These are phyloP conservation scores for Heliocidaris tuberculata DNA, from an alignment of 35 echinoderm and acorn worm genomes.

Conservation along the genomic window DNA sequence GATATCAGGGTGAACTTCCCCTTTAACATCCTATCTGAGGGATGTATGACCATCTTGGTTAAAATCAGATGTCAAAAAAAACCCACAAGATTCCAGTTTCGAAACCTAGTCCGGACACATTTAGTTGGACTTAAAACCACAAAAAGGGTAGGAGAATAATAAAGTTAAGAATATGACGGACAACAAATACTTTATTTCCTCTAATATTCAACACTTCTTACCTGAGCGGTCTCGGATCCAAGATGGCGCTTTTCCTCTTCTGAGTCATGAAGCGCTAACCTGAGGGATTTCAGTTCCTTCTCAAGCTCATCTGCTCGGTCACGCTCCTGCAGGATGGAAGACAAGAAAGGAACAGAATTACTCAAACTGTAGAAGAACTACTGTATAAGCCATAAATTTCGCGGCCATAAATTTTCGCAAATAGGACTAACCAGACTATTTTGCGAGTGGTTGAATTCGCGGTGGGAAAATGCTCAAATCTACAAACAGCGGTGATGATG, in stretches of 20 bases:
- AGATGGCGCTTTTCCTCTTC: slow-evolving; percentile 87
- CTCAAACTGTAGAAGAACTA: not conserved
- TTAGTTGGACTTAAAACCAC: not conserved
- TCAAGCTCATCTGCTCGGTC: slow-evolving; percentile 75
- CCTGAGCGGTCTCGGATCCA: slow-evolving; percentile 83
- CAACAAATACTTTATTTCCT: not conserved
- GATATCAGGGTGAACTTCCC: too few species aligned
- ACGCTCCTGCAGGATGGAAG: slow-evolving; percentile 64
- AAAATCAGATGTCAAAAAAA: too few species aligned
- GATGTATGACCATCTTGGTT: too few species aligned
- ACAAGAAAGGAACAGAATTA: not conserved
- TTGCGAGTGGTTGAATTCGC: too few species aligned
- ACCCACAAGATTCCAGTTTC: too few species aligned
- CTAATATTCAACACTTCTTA: not conserved
- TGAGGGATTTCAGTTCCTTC: slow-evolving; percentile 78
- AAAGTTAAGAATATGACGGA: not conserved
- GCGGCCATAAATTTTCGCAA: too few species aligned
- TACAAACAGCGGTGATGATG: too few species aligned
- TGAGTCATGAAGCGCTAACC: slow-evolving; percentile 69
- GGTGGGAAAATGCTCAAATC: too few species aligned
- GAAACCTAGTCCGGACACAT: too few species aligned
- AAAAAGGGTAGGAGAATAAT: not conserved
- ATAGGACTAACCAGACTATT: too few species aligned
- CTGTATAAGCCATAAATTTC: too few species aligned
- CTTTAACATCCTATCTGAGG: too few species aligned